Evolutionary conservation across 1,140 invertebrate genomes (phyloP).

Genomic region (Ditylenchus dipsaci): DNA sequence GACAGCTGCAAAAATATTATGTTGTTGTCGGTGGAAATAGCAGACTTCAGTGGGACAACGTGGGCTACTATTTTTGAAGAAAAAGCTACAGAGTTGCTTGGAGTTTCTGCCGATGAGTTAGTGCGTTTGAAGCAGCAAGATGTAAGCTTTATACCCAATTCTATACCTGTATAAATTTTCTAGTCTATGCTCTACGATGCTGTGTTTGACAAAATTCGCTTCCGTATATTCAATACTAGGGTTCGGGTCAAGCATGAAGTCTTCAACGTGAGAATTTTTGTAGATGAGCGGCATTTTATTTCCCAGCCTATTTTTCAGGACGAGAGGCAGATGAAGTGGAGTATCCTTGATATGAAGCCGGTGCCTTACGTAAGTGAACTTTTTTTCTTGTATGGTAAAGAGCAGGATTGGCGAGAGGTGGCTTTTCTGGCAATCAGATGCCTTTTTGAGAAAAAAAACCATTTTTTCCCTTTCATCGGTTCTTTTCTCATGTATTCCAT

Average conservation of each 20-base stretch:
- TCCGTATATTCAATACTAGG: slow-evolving; percentile 23
- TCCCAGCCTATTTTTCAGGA: slow-evolving; percentile 26
- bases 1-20: slow-evolving; percentile 80
- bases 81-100: slow-evolving; percentile 74
- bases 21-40: slow-evolving; percentile 70
- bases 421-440: too few species aligned
- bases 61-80: slow-evolving; percentile 88
- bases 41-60: slow-evolving; percentile 73
- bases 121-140: slow-evolving; percentile 49
- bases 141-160: slow-evolving; percentile 65
- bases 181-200: slow-evolving; percentile 29
- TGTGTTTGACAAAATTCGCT: slow-evolving; percentile 19
- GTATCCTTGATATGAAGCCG: slow-evolving; percentile 27
- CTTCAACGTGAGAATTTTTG: slow-evolving; percentile 28
- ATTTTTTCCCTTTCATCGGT: too few species aligned
- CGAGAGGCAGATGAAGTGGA: slow-evolving; percentile 20
- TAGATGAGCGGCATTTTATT: neutral
- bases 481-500: too few species aligned
- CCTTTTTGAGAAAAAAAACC: too few species aligned
- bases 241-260: slow-evolving; percentile 27
- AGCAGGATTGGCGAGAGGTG: too few species aligned
- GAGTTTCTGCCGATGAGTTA: slow-evolving; percentile 72
- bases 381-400: too few species aligned
- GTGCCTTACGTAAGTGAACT: slow-evolving; percentile 11
- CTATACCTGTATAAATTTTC: too few species aligned